These are phyloP conservation scores for Pygocentrus nattereri DNA, from an alignment of 2,797 vertebrate genomes.

Conservation along the genomic window DNA sequence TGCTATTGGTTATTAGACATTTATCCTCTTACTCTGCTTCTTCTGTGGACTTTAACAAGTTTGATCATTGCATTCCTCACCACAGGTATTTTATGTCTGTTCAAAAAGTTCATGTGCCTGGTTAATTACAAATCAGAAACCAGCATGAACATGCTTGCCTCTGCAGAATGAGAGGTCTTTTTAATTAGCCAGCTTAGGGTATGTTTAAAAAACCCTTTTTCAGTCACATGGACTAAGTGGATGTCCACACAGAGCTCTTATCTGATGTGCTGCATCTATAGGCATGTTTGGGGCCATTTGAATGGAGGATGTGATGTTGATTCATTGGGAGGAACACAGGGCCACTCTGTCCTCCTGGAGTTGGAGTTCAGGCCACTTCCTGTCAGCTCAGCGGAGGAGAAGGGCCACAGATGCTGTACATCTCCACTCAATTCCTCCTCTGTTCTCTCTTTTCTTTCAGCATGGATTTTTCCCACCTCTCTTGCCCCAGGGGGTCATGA, in stretches of 20 bases:
- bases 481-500: constrained; percentile 48
- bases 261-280: constrained; percentile 23
- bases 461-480: constrained; percentile 50
- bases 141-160: background rate
- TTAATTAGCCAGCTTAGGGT: constrained; percentile 2
- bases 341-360: constrained; percentile 73
- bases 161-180: background rate
- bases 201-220: background rate
- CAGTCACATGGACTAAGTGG: constrained; percentile 26
- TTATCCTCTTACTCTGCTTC: too few species aligned
- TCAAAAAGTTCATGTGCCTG: too few species aligned
- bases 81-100: background rate
- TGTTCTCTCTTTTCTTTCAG: constrained; percentile 72
- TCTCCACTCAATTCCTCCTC: constrained; percentile 79
- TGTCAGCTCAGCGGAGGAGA: constrained; percentile 74
- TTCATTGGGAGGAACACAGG: constrained; percentile 75
- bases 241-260: constrained; percentile 29
- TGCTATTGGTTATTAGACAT: too few species aligned
- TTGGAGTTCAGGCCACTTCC: constrained; percentile 77
- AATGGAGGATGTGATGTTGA: constrained; percentile 75
- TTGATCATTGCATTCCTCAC: background rate
- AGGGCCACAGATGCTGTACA: constrained; percentile 76
- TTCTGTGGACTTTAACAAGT: background rate
- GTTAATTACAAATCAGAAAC: constrained; percentile 4
- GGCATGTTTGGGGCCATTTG: constrained; percentile 64